Base-by-base conservation (phyloP, 2,888 invertebrate species). In the Schrankia costaestrigalis region DNA sequence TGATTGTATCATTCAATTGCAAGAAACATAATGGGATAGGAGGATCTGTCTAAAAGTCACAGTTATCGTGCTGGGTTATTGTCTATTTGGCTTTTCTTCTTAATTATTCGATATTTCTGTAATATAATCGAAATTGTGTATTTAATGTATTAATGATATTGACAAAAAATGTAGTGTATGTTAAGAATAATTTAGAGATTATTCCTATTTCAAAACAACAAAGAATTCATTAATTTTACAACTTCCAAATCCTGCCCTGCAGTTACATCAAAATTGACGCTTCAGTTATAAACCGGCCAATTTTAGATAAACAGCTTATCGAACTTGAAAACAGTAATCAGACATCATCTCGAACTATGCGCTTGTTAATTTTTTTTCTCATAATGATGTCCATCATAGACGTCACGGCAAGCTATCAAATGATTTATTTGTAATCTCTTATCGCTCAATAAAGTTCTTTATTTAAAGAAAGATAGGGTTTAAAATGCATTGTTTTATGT, bases 251-350 rank as follows among this genome's bases (percentile, higher is more conserved):
- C 6, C 49, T 7, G 39, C 5, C n/a, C 52, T 55, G 56, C n/a
- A 9, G 29, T 7, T 25, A 19, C 33, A 42, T 45, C 34, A 41
- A 54, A 61, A 59, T 60, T 59, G 54, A 60, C 59, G 62, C 58
- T 46, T 53, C 64, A 55, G 54, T 53, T 71, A 65, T 70, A 71
- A 71, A 64, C 68, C 68, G 56, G 70, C 63, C 71, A 71, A 72
- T 78, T 79, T 73, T 56, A 77, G 70, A 76, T 76, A 71, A 75
- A 77, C 71, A 67, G 63, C 69, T 71, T 65, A 77, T 75, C 71
- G 50, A 53, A 61, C 56, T 59, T 61, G 56, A 62, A 67, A 65
- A 64, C 65, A 62, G 69, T 74, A 71, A 77, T 78, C 72, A 63
- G 58, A 54, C 63, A 66, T 71, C 74, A 73, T 71, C 71, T 66